These are phyloP conservation scores for Ashinkailepas kermadecensis DNA, from an alignment of 2,888 invertebrate species.

Conservation along the genomic window DNA sequence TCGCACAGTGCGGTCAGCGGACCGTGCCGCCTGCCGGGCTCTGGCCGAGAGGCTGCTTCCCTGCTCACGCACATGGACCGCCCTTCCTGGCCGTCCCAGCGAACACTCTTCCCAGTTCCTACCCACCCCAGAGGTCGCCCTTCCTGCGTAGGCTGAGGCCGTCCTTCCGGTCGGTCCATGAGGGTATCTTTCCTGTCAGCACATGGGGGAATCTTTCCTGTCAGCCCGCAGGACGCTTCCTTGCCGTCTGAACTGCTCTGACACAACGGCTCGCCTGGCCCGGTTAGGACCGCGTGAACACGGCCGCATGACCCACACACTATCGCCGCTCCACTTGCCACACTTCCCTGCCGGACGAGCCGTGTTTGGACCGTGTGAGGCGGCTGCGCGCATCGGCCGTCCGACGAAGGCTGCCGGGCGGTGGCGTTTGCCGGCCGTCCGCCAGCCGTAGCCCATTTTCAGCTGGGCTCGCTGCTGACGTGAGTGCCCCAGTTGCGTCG, in stretches of 20 bases:
- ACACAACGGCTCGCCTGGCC: not conserved
- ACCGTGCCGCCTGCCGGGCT: not conserved
- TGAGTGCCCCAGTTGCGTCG: too few relatives aligned
- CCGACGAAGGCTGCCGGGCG: too few relatives aligned
- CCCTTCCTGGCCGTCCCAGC: not conserved
- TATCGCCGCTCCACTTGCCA: too few relatives aligned
- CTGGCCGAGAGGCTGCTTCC: not conserved
- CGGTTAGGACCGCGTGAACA: not conserved
- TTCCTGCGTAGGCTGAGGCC: too few relatives aligned
- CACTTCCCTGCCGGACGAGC: too few relatives aligned
- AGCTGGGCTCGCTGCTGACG: too few relatives aligned
- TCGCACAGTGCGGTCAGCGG: not conserved
- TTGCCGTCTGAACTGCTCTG: not conserved
- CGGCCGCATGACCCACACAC: not conserved
- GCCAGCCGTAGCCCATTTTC: too few relatives aligned
- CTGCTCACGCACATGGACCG: not conserved
- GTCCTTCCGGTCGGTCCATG: not conserved
- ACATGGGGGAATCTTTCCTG: not conserved
- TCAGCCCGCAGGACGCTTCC: not conserved
- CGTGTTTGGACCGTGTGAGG: too few relatives aligned
- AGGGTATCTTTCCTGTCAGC: not conserved
- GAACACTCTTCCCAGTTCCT: not conserved
- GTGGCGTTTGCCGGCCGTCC: too few relatives aligned
- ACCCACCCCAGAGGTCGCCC: too few relatives aligned
- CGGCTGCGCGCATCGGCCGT: too few relatives aligned